Evolutionary conservation across 2,797 vertebrate genomes (phyloP), one percentile per base, ranked within the genome.

Genomic region (Tamandua tetradactyla): DNA sequence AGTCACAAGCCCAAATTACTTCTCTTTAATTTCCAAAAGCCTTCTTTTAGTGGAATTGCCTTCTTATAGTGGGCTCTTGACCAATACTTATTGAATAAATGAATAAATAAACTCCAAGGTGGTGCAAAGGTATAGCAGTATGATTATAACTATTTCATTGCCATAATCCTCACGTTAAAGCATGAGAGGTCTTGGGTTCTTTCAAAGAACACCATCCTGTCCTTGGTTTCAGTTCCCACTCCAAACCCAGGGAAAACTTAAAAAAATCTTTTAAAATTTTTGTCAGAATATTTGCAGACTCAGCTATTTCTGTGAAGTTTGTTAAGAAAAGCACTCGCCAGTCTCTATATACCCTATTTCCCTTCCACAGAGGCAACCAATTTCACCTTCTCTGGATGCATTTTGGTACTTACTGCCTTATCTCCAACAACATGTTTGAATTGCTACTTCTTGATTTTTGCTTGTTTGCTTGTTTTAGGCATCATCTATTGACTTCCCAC

Each of bases 61-160:
- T 75, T 95, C 76, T 30, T 14, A 62, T 9, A 44, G 69, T 23
- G 42, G 79, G 57, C 25, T 15, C 78, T 84, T 72, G 74, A 90
- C 93, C 83, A 87, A 55, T 82, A 89, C 88, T 76, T 93, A 83
- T 44, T 88, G 93, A 91, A 82, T 87, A 81, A 90, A 84, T 89
- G 59, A 91, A 74, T 66, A 18, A 87, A 59, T 52, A 59, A 94
- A 86, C n/a, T 86, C 30, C 42, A 64, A 91, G 82, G 30, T 74
- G 42, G 47, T 61, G 17, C 47, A 79, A 40, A 90, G 85, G 30
- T 78, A 12, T 7, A 49, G 68, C 20, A 37, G 7, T 69, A 25
- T 75, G 74, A 82, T 68, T 59, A 59, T 30, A 74, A 37, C 7
- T 59, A 30, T 91, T 94, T 92, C 74, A 49, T 30, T 27, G 22